Evolutionary conservation across 2,888 invertebrate genomes (phyloP), one percentile per base, ranked within the genome.

Genomic region (Tenthredo distinguenda): DNA sequence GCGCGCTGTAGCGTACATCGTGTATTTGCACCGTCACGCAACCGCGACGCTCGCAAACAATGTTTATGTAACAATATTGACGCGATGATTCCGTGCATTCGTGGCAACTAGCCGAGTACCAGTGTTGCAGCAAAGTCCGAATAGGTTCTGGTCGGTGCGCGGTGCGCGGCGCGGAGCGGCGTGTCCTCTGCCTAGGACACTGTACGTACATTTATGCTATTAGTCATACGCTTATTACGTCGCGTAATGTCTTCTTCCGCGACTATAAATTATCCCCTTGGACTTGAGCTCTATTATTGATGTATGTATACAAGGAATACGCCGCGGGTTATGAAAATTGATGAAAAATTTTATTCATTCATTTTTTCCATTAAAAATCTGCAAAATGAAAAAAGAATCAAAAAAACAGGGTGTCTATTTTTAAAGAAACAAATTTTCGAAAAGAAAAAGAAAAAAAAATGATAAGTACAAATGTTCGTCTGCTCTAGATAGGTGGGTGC

Each of bases 171-270:
- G 10, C 21, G 6, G 21, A 4, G 9, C 72, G 21, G 40, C 5
- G 72, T 74, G 72, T 74, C 72, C 72, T 74, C 72, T 74, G 72
- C 31, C 72, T 74, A 74, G 72, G 72, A 74, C 72, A 74, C 43
- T 74, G 43, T 74, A 10, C 10, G 58, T 58, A 21, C 10, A 26
- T 26, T 74, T 40, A 21, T 40, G 21, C 40, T 6, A 43, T 74
- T 74, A 74, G 72, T 74, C 72, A 74, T 74, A 43, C 43, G 47
- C 62, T 12, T 62, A 62, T 62, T 62, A 62, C 62, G 62, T 26
- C 62, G 55, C n/a, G n/a, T 55, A 55, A 55, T n/a, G 62, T 62
- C 62, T 62, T 10, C 26, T 62, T 62, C 0, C 26, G 62, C 62
- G 62, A 26, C 62, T 26, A 62, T 26, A 62, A 62, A 62, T 62